A percentile compares a stretch with the other conserved stretches of the same genome.
Conservation (phyloP, 2,888 invertebrate species). For the Phortica magna region DNA sequence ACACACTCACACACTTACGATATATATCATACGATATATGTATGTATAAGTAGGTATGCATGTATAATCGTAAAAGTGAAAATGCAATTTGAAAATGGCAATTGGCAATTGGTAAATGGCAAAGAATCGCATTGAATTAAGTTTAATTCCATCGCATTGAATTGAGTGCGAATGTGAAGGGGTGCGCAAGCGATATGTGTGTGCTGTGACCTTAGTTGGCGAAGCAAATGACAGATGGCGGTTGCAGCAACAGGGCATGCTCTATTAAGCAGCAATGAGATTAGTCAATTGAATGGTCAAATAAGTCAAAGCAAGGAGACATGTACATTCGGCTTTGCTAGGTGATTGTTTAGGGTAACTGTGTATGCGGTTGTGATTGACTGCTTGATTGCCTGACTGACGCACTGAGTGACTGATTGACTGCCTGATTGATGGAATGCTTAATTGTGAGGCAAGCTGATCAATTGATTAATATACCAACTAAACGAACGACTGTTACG, state of each 20-base stretch:
- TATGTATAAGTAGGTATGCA: too few species aligned
- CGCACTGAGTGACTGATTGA: neutral
- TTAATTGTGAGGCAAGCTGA: neutral
- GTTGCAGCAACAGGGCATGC: conserved; percentile 48
- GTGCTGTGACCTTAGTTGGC: neutral
- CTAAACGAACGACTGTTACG: too few species aligned
- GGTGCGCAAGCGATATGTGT: conserved; percentile 34
- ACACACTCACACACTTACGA: conserved; percentile 23
- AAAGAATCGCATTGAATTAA: neutral
- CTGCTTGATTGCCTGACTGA: neutral
- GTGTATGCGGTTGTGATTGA: neutral
- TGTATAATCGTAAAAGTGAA: conserved; percentile 31
- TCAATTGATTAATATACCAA: neutral
- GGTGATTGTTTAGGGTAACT: neutral
- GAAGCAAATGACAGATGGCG: neutral
- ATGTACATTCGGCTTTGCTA: neutral
- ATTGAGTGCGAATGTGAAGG: conserved; percentile 13
- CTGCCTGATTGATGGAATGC: neutral
- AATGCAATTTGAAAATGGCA: conserved; percentile 44
- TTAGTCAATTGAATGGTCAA: conserved; percentile 65
- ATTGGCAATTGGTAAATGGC: neutral
- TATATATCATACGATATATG: too few species aligned
- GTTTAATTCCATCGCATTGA: neutral
- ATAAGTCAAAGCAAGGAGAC: neutral
- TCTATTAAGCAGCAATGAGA: conserved; percentile 70